Evolutionary conservation across 2,888 invertebrate species (phyloP).

Genomic region (Pandemis cinnamomeana): DNA sequence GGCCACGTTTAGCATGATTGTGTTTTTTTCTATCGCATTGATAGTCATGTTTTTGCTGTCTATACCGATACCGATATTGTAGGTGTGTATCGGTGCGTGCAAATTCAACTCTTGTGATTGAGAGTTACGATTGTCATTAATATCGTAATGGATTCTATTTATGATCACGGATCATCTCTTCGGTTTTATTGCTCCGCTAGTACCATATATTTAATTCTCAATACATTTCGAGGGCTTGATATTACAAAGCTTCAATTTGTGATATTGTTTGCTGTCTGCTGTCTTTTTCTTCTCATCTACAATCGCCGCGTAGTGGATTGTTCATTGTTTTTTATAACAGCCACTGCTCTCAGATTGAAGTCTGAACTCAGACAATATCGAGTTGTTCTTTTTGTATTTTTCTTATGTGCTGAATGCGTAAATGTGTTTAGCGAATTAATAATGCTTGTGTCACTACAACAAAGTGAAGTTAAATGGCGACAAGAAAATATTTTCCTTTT

Average conservation of each 20-base stretch:
- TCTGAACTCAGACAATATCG: background rate
- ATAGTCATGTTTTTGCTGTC: constrained; percentile 53
- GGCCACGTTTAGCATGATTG: no score
- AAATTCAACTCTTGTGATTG: constrained; percentile 67
- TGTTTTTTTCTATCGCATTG: background rate
- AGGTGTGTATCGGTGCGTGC: constrained; percentile 61
- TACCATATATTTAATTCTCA: constrained; percentile 63
- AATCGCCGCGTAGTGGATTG: constrained; percentile 36
- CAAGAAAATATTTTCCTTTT: constrained; percentile 13
- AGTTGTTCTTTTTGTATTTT: background rate
- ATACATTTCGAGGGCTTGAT: constrained; percentile 57
- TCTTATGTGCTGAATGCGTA: background rate
- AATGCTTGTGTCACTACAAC: background rate
- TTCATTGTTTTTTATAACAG: constrained; percentile 42
- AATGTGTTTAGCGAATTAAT: background rate
- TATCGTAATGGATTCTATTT: constrained; percentile 76
- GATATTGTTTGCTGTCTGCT: constrained; percentile 56
- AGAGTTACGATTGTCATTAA: constrained; percentile 78
- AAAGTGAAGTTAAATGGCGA: constrained; percentile 5
- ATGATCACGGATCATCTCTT: constrained; percentile 68
- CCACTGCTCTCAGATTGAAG: background rate
- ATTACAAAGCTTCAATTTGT: constrained; percentile 61
- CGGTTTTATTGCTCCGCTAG: constrained; percentile 64
- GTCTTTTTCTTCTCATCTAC: constrained; percentile 44
- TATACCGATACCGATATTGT: constrained; percentile 51